Percentiles rank a stretch among this genome's conserved stretches.
Evolutionary conservation across 2,888 invertebrate genomes (phyloP).

Genomic region (Drosophila histrio): DNA sequence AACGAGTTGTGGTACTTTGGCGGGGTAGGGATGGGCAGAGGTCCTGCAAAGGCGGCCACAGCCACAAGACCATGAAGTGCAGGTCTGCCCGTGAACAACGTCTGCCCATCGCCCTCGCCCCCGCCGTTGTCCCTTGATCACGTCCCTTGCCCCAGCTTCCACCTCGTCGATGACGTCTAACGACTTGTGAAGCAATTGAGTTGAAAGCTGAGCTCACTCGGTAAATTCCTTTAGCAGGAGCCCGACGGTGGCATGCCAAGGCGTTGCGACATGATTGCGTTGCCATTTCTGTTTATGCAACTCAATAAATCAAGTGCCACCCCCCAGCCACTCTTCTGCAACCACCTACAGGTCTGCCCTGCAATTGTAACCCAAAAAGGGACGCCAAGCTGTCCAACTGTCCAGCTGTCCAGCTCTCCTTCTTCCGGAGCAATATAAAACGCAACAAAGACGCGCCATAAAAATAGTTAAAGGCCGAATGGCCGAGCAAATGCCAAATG

Average conservation of each 20-base stretch:
- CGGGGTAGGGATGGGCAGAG: neutral
- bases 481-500: conserved; percentile 31
- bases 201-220: conserved; percentile 76
- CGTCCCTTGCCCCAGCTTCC: conserved; percentile 10
- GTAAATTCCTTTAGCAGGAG: conserved; percentile 44
- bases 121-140: neutral
- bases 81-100: conserved; percentile 34
- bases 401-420: conserved; percentile 12
- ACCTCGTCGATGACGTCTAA: conserved; percentile 72
- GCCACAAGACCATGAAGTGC: conserved; percentile 65
- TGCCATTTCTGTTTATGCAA: conserved; percentile 83
- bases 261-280: conserved; percentile 80
- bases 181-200: conserved; percentile 81
- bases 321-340: neutral
- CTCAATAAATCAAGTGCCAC: conserved; percentile 82
- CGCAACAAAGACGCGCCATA: conserved; percentile 60
- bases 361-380: conserved; percentile 44
- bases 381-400: conserved; percentile 33
- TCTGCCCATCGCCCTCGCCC: conserved; percentile 1
- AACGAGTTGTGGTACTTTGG: neutral
- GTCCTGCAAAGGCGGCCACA: conserved; percentile 34
- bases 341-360: neutral
- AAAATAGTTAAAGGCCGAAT: conserved; percentile 52
- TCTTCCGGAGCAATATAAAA: conserved; percentile 45
- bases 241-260: conserved; percentile 26